Percentiles rank a stretch among this genome's conserved stretches.
Conservation (phyloP, 2,113 vertebrate genomes). For the Butastur rufipennis region DNA sequence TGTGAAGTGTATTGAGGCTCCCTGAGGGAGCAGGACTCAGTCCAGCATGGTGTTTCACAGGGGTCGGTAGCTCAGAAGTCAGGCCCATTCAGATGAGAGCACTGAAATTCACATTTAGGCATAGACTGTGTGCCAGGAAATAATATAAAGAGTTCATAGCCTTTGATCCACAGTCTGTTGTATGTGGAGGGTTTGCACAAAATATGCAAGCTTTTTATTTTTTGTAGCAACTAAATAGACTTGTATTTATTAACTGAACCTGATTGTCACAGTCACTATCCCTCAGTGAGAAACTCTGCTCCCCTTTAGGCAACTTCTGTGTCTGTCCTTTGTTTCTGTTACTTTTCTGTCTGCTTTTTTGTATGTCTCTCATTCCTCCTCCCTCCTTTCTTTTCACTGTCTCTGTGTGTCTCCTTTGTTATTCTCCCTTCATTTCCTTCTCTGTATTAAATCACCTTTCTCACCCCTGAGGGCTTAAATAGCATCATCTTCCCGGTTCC, state of each 20-base stretch:
- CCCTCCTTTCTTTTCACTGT: neutral
- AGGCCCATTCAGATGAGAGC: neutral
- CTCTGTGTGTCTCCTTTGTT: constrained; percentile 4
- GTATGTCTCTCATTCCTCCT: neutral
- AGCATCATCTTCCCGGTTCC: neutral
- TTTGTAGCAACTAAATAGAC: neutral
- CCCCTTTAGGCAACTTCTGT: neutral
- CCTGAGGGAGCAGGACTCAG: neutral
- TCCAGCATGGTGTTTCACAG: neutral
- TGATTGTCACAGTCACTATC: neutral
- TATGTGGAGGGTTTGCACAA: neutral
- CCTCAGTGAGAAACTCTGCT: neutral
- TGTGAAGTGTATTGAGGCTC: neutral
- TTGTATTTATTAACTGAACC: neutral
- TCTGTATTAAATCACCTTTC: constrained; percentile 44
- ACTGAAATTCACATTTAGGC: constrained; percentile 17
- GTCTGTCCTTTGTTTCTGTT: constrained; percentile 10
- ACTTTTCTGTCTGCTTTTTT: neutral
- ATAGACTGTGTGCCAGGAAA: neutral
- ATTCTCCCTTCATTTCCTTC: neutral
- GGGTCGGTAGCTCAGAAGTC: neutral
- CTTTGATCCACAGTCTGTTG: neutral
- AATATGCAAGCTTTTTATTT: neutral
- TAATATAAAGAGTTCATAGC: neutral
- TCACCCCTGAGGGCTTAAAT: constrained; percentile 23